Conservation (phyloP, 2,797 vertebrate genomes). For the Cryptoblepharus egeriae region DNA sequence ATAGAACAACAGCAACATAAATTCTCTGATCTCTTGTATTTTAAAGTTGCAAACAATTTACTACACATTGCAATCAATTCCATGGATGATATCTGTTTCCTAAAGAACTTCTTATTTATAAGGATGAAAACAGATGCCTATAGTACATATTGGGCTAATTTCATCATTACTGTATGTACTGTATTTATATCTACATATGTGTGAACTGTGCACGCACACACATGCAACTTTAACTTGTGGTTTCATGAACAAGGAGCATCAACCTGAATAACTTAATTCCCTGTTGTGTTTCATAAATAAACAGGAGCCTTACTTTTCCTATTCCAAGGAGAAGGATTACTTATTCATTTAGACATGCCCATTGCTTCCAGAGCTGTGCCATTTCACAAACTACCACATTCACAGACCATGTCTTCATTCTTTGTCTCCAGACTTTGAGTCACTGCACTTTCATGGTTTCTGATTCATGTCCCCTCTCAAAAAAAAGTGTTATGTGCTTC, state of each 20-base stretch:
- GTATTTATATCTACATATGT: too few relatives aligned
- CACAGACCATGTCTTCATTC: not conserved
- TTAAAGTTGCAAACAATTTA: not conserved
- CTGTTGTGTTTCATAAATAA: not conserved
- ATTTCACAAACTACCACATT: not conserved
- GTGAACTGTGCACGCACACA: too few relatives aligned
- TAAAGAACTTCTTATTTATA: accelerated
- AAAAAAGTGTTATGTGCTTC: not conserved
- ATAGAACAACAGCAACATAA: constrained; percentile 5
- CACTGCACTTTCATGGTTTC: not conserved
- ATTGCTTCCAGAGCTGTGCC: not conserved
- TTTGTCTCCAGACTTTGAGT: accelerated
- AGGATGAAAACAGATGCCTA: not conserved
- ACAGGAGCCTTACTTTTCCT: constrained; percentile 29
- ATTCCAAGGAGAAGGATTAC: not conserved
- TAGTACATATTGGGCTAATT: not conserved
- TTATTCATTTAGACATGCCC: constrained; percentile 29
- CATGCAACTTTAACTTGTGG: not conserved
- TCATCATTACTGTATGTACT: constrained; percentile 13
- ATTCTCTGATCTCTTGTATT: not conserved
- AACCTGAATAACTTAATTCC: constrained; percentile 36
- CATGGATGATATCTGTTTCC: not conserved
- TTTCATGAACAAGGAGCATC: constrained; percentile 8
- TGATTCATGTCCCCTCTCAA: constrained; percentile 52
- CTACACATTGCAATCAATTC: not conserved